A percentile compares a stretch with the other conserved stretches of the same genome.
phyloP scores from a whole-genome alignment of 2,888 invertebrate species.

The Dione vanillae region DNA sequence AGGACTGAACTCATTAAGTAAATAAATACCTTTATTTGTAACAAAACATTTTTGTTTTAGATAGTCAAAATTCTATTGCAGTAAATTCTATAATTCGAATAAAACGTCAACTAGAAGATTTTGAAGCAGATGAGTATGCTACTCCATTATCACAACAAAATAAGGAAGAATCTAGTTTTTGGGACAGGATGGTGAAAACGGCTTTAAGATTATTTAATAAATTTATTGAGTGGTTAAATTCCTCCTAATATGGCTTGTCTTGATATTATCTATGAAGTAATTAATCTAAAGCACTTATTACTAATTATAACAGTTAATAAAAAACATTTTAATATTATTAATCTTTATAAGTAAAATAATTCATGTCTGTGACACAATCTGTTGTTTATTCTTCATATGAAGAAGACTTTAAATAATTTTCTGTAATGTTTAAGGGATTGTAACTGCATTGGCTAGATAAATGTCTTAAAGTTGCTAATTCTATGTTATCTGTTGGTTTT shows the following conservation, averaged over 20 bases:
- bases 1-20: too few relatives aligned
- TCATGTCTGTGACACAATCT: background rate
- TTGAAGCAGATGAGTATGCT: constrained; percentile 66
- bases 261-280: background rate
- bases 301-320: background rate
- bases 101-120: constrained; percentile 70
- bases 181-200: constrained; percentile 75
- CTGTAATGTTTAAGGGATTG: constrained; percentile 67
- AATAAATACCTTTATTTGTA: background rate
- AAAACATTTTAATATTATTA: background rate
- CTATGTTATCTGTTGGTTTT: constrained; percentile 56
- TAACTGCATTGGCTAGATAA: constrained; percentile 60
- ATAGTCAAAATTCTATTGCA: background rate
- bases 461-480: constrained; percentile 57
- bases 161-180: constrained; percentile 73
- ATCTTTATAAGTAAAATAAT: background rate
- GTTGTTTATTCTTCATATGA: constrained; percentile 6
- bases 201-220: constrained; percentile 73
- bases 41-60: constrained; percentile 16
- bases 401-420: constrained; percentile 56
- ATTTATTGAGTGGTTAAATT: constrained; percentile 79
- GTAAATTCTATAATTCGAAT: constrained; percentile 47
- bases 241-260: constrained; percentile 47
- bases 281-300: background rate
- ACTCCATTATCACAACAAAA: constrained; percentile 58